These are phyloP conservation scores for Periophthalmus magnuspinnatus DNA, from an alignment of 2,797 vertebrate species.

Conservation along the genomic window DNA sequence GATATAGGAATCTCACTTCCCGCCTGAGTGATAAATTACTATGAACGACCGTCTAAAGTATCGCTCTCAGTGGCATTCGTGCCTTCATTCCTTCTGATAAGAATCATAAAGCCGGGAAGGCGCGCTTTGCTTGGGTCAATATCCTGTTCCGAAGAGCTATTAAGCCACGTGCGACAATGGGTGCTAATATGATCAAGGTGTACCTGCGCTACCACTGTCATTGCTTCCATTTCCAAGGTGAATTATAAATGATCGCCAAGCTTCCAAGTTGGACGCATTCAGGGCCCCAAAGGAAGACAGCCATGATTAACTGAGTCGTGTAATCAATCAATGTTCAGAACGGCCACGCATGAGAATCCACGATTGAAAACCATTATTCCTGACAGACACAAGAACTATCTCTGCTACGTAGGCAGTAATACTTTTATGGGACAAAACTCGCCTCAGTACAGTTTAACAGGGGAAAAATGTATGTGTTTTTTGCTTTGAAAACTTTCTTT, in stretches of 20 bases:
- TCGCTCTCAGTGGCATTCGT: conserved; percentile 61
- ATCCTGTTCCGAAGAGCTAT: conserved; percentile 70
- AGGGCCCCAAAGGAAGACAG: conserved; percentile 32
- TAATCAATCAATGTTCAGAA: conserved; percentile 61
- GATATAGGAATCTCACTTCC: conserved; percentile 72
- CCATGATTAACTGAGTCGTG: conserved; percentile 52
- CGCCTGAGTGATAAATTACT: conserved; percentile 73
- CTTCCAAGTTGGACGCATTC: conserved; percentile 42
- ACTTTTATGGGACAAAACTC: conserved; percentile 47
- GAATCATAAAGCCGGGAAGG: conserved; percentile 68
- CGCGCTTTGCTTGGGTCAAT: conserved; percentile 72
- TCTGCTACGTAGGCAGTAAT: conserved; percentile 52
- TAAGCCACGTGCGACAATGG: conserved; percentile 68
- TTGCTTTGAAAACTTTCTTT: conserved; percentile 53
- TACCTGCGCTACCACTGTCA: conserved; percentile 59
- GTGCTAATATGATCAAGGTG: conserved; percentile 67
- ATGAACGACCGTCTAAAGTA: conserved; percentile 68
- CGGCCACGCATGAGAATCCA: conserved; percentile 49
- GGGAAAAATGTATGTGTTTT: conserved; percentile 45
- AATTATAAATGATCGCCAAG: conserved; percentile 66
- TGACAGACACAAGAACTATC: conserved; percentile 55
- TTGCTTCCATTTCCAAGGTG: conserved; percentile 75
- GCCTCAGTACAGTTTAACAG: conserved; percentile 29
- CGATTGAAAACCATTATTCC: conserved; percentile 37
- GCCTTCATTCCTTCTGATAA: conserved; percentile 72